A percentile compares a stretch with the other conserved stretches of the same genome.
These are phyloP conservation scores for Natrix natrix DNA, from an alignment of 2,797 vertebrate species.

Conservation along the genomic window DNA sequence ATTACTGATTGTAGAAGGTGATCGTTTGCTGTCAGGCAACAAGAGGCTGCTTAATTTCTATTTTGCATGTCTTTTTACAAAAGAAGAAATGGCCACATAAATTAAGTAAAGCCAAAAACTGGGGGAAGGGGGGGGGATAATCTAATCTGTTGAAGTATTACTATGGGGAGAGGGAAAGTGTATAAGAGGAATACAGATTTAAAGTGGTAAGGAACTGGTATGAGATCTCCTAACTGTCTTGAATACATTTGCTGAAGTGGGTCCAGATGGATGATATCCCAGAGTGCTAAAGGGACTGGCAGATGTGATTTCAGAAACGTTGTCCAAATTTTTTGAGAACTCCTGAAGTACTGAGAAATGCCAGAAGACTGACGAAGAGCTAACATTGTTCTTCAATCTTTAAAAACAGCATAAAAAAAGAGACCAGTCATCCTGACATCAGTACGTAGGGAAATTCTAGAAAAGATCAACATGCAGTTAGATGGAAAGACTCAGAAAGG, in stretches of 20 bases:
- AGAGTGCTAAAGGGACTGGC: neutral
- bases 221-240: neutral
- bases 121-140: neutral
- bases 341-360: neutral
- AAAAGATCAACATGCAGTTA: neutral
- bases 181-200: neutral
- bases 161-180: neutral
- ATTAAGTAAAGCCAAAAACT: neutral
- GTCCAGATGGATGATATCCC: neutral
- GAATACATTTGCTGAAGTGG: neutral
- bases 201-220: neutral
- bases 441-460: neutral
- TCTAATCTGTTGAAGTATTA: neutral
- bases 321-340: neutral
- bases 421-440: neutral
- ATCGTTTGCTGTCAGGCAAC: neutral
- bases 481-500: neutral
- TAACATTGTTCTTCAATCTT: neutral
- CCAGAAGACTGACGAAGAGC: neutral
- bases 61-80: neutral
- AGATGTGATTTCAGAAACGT: neutral
- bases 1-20: neutral
- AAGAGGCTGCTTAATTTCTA: neutral
- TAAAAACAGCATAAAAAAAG: neutral
- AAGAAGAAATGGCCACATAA: neutral